Evolutionary conservation across 1,140 invertebrate species (phyloP), one percentile per base, ranked within the genome.

Genomic region (Eriosoma lanigerum): DNA sequence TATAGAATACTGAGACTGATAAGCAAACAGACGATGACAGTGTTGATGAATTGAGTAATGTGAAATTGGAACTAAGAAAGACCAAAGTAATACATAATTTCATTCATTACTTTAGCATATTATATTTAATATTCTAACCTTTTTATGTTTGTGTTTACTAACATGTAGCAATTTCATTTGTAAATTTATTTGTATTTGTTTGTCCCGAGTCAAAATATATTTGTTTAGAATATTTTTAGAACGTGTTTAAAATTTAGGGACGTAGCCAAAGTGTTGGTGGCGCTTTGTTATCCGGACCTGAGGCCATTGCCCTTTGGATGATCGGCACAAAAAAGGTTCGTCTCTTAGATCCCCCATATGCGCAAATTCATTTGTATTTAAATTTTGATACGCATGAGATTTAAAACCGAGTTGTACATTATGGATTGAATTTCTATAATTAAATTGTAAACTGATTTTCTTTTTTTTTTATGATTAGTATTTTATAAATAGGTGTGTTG

Each of bases 291-390:
- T 93, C 91, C 88, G 92, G 92, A 89, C 92, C 93, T 90, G 93
- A 94, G 90, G 93, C 93, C 89, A 91, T 94, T 90, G 93, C 92
- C 88, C 91, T 94, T 86, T 94, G 92, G 92, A 91, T 93, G 87
- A 91, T 93, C 89, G 92, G 92, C 89, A 92, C 92, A 88, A 90
- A 92, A 89, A 93, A 94, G 93, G 93, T 94, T 90, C 90, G 89
- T 90, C 75, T 78, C 54, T 78, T 12, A 62, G 29, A 56, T 38
- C 72, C 72, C 72, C 44, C 72, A 56, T 58, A 32, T 75, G 29
- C 6, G 50, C 46, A 52, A 72, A 52, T 24, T 75, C 17, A 75
- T 29, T 56, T 32, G 50, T 12, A 73, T 75, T 75, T 38, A 21
- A 75, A 56, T 46, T 58, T 26, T 78, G 9, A 62, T 54, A 44